These are phyloP conservation scores for Champsocephalus esox DNA, from an alignment of 2,797 vertebrate species.

Conservation along the genomic window DNA sequence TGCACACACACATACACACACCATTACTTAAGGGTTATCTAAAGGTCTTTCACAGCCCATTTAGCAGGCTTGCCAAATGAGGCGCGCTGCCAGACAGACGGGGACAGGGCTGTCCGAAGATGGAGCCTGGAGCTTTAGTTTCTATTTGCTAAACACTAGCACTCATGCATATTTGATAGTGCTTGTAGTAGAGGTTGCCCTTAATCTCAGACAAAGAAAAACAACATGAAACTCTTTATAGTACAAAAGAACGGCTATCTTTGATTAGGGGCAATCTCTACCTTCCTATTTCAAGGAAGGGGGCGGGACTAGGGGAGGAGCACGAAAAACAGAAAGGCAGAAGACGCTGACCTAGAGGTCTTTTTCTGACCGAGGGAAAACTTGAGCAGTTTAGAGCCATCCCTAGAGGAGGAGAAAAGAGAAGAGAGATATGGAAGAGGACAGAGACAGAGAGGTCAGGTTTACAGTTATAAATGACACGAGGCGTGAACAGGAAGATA, in stretches of 20 bases:
- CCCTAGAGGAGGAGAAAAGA: constrained; percentile 88
- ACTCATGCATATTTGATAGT: constrained; percentile 75
- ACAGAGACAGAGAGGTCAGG: constrained; percentile 73
- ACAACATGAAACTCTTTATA: constrained; percentile 33
- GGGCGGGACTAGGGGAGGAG: constrained; percentile 47
- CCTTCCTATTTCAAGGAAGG: constrained; percentile 46
- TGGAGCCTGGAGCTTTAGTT: constrained; percentile 45
- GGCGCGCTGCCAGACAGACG: constrained; percentile 66
- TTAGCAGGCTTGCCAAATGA: constrained; percentile 75
- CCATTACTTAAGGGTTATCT: constrained; percentile 76
- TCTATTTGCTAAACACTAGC: constrained; percentile 48
- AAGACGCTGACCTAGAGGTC: constrained; percentile 95
- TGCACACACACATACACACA: constrained; percentile 35
- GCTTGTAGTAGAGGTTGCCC: constrained; percentile 71
- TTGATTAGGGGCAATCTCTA: constrained; percentile 72
- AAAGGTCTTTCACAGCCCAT: constrained; percentile 82
- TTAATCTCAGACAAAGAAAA: constrained; percentile 67
- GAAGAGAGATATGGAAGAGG: constrained; percentile 85
- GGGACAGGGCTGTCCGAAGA: constrained; percentile 47
- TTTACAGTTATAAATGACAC: constrained; percentile 62
- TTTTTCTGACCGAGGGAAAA: constrained; percentile 99
- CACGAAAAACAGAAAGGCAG: constrained; percentile 54
- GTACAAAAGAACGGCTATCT: constrained; percentile 38
- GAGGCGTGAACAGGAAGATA: constrained; percentile 49
- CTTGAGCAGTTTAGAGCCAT: constrained; percentile 96